Conservation (phyloP, 1,140 invertebrate species). For the Matsumurasca onukii region DNA sequence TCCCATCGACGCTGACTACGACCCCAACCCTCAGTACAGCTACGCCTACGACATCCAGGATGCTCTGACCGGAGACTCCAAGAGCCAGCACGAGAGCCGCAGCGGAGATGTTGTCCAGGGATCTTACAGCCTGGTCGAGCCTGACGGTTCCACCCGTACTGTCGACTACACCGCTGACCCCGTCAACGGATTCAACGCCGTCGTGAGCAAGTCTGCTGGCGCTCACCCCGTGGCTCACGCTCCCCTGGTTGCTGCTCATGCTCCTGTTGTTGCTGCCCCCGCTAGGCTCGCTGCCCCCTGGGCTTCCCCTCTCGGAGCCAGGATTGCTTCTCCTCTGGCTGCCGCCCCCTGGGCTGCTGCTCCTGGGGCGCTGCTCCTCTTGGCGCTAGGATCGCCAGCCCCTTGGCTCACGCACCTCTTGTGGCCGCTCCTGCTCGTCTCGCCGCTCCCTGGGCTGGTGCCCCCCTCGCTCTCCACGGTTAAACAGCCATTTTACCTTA, state of each 20-base stretch:
- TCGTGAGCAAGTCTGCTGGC: conserved; percentile 25
- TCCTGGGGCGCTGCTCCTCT: too few species aligned
- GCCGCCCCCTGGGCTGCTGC: too few species aligned
- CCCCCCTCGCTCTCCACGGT: conserved; percentile 37
- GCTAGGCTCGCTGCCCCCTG: conserved; percentile 27
- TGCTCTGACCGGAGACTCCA: conserved; percentile 61
- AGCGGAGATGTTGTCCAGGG: conserved; percentile 66
- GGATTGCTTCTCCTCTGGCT: too few species aligned
- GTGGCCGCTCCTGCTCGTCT: too few species aligned
- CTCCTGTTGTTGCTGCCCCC: conserved; percentile 25
- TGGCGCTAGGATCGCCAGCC: too few species aligned
- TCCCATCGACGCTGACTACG: conserved; percentile 35
- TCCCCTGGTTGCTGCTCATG: conserved; percentile 45
- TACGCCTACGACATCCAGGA: conserved; percentile 56
- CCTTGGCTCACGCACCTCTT: too few species aligned
- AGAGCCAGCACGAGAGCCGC: conserved; percentile 65
- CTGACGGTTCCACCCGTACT: conserved; percentile 45
- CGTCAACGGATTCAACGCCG: conserved; percentile 48
- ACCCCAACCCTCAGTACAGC: conserved; percentile 49
- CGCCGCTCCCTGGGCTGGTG: conserved; percentile 38
- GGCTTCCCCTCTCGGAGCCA: too few species aligned
- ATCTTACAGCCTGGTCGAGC: conserved; percentile 57
- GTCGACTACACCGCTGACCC: conserved; percentile 40
- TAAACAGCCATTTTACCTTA: conserved; percentile 17
- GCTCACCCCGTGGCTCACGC: conserved; percentile 20